Evolutionary conservation across 2,113 vertebrate genomes (phyloP), one percentile per base, ranked within the genome.

Genomic region (Notothenia coriiceps): DNA sequence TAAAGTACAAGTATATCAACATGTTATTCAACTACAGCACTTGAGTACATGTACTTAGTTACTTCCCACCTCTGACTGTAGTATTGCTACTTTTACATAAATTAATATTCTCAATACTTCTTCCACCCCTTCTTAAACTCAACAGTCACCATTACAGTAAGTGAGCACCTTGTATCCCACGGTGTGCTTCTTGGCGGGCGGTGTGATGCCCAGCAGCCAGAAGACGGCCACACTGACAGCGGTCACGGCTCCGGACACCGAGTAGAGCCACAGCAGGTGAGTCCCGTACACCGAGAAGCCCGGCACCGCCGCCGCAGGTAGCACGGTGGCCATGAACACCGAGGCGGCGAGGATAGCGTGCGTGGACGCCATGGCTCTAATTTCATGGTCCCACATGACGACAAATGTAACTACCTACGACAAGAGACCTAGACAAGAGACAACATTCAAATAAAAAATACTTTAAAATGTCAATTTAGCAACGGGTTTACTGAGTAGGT

Each of bases 261-360:
- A 74, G 77, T 96, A 96, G 35, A 98, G 72, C 98, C 98, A 99
- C 0, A 91, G 50, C 72, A 98, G 91, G 90, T 99, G 98, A 0
- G 96, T 95, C 15, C 95, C 94, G 86, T 97, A 91, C 22, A 99
- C 83, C 0, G 97, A 96, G 92, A 98, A 99, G 0, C 95, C 94
- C 2, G 95, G 94, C 66, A 97, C 79, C 29, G 96, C 44, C 35
- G 96, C 60, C 1, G 94, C 74, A 0, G 97, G 98, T 8, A 96
- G 15, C 0, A 95, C 82, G 0, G 96, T 94, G 0, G 96, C 95
- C 86, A 97, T 88, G 14, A 96, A 72, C 25, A 98, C 17, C 12
- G 95, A 84, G 15, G 93, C 68, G 1, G 94, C 94, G 44, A 96
- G 88, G 17, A 97, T 94, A 40, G 96, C 91, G 90, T 99, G 97